phyloP scores from a whole-genome alignment of 2,113 vertebrate species.

The Cathartes aura region DNA sequence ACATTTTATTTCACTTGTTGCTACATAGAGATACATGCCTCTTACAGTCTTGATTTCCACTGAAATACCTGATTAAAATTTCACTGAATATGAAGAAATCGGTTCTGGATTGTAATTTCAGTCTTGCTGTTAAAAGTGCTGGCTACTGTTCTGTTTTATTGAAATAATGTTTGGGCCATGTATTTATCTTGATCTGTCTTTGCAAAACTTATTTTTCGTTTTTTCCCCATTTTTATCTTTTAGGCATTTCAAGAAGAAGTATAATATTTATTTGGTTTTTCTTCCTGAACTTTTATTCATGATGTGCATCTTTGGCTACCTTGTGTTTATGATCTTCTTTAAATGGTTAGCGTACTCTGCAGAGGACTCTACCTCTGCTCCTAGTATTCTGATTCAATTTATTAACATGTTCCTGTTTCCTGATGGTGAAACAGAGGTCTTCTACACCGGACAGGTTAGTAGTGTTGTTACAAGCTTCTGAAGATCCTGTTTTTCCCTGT shows the following conservation, averaged over 20 bases:
- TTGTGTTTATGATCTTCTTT: slow-evolving; percentile 94
- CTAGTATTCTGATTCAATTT: slow-evolving; percentile 95
- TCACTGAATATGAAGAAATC: not conserved
- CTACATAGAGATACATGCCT: not conserved
- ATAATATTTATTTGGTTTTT: slow-evolving; percentile 89
- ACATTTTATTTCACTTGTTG: not conserved
- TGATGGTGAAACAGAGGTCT: slow-evolving; percentile 41
- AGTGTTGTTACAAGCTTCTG: not conserved
- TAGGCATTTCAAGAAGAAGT: slow-evolving; percentile 90
- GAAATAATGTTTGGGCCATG: not conserved
- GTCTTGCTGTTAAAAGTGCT: not conserved
- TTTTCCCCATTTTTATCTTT: not conserved
- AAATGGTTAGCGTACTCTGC: slow-evolving; percentile 91
- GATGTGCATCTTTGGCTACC: slow-evolving; percentile 93
- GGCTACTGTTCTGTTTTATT: not conserved
- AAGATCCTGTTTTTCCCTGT: not conserved
- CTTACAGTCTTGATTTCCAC: not conserved
- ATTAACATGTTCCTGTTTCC: slow-evolving; percentile 97
- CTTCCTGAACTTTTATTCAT: slow-evolving; percentile 95
- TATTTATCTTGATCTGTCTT: not conserved
- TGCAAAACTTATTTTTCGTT: not conserved
- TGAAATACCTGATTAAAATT: not conserved
- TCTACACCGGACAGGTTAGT: slow-evolving; percentile 90
- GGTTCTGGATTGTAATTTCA: not conserved
- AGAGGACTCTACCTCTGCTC: slow-evolving; percentile 79